phyloP scores from a whole-genome alignment of 2,797 vertebrate genomes.

The Arnoldichthys spilopterus region DNA sequence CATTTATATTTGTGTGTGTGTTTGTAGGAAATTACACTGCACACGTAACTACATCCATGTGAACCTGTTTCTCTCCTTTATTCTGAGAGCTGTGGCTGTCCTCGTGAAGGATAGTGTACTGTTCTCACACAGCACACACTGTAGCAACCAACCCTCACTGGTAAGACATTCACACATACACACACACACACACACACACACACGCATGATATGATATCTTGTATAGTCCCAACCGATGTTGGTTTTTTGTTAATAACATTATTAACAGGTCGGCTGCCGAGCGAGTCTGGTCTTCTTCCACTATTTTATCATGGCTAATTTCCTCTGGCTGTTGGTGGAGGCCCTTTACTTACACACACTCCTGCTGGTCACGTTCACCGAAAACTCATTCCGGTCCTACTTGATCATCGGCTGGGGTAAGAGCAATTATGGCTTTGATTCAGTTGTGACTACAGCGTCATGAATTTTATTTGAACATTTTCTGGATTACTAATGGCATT shows the following conservation, averaged over 20 bases:
- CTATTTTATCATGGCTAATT: conserved; percentile 92
- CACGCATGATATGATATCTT: background rate
- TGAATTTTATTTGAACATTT: no score
- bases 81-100: conserved; percentile 88
- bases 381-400: background rate
- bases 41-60: conserved; percentile 95
- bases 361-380: background rate
- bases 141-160: conserved; percentile 70
- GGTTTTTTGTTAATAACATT: background rate
- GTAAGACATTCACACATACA: background rate
- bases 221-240: background rate
- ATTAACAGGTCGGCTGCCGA: conserved; percentile 82
- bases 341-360: conserved; percentile 85
- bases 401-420: background rate
- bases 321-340: conserved; percentile 70
- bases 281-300: conserved; percentile 89
- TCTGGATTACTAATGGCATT: no score
- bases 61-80: conserved; percentile 94
- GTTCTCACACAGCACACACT: conserved; percentile 78
- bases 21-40: conserved; percentile 88
- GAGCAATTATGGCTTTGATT: background rate
- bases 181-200: background rate
- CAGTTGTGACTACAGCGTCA: background rate
- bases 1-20: background rate
- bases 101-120: conserved; percentile 88